Conservation (phyloP, 2,113 vertebrate species). For the Notechis scutatus region DNA sequence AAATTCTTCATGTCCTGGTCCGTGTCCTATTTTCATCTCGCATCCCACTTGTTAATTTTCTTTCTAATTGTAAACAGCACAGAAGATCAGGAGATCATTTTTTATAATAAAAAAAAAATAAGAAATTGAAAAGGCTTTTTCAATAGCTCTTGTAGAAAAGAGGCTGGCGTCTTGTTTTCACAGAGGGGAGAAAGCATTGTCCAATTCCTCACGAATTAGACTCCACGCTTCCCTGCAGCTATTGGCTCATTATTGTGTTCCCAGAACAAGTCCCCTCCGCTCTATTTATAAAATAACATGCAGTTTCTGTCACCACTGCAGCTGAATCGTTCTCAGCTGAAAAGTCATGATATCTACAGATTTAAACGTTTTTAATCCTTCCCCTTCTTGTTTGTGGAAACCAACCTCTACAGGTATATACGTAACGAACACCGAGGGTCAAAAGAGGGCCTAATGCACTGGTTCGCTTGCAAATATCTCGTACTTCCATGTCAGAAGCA, state of each 20-base stretch:
- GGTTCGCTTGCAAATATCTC: background rate
- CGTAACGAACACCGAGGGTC: background rate
- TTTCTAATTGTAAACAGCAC: background rate
- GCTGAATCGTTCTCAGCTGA: slow-evolving; percentile 2
- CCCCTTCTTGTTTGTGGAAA: background rate
- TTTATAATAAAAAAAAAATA: background rate
- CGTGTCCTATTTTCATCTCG: background rate
- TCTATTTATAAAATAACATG: background rate
- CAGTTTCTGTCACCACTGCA: background rate
- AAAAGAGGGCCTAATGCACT: background rate
- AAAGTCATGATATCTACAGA: background rate
- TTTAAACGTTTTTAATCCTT: background rate
- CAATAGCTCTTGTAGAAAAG: background rate
- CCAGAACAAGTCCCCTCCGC: background rate
- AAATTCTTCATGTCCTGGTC: background rate
- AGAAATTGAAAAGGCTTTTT: background rate
- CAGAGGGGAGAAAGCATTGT: background rate
- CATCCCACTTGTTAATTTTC: background rate
- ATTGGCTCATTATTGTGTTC: background rate
- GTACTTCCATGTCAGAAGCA: too few species aligned
- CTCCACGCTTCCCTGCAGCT: background rate
- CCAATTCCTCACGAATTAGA: background rate
- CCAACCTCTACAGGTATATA: background rate
- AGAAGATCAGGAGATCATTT: background rate
- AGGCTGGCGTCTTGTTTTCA: background rate